These are phyloP conservation scores for Pristionchus exspectatus DNA, from an alignment of 2,888 invertebrate genomes.

Conservation along the genomic window DNA sequence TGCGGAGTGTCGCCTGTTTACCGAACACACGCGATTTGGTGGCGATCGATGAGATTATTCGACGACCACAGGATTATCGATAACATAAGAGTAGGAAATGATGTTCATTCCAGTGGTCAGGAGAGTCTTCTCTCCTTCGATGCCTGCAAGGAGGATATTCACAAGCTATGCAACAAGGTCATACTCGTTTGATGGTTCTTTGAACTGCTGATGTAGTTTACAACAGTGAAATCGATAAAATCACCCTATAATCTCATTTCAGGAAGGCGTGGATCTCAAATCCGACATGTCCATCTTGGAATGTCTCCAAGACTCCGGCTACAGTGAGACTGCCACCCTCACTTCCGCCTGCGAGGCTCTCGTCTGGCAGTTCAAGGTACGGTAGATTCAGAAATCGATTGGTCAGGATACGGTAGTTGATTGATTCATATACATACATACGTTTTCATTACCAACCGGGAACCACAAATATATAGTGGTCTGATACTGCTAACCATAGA, in stretches of 20 bases:
- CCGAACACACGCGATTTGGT: constrained; percentile 33
- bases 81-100: not conserved
- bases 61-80: not conserved
- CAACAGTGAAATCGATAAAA: not conserved
- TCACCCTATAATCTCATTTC: not conserved
- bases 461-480: too few species aligned
- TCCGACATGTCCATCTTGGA: constrained; percentile 77
- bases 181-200: not conserved
- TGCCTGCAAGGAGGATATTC: constrained; percentile 73
- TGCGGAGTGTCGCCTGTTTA: constrained; percentile 10
- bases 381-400: not conserved
- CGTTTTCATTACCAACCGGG: too few species aligned
- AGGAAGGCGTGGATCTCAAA: constrained; percentile 67
- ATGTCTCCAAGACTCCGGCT: constrained; percentile 84
- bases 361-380: constrained; percentile 78
- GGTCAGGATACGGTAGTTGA: not conserved
- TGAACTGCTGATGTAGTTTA: not conserved
- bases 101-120: not conserved
- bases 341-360: constrained; percentile 71
- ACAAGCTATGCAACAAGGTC: constrained; percentile 71
- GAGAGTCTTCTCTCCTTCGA: constrained; percentile 63
- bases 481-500: too few species aligned
- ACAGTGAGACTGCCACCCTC: constrained; percentile 69
- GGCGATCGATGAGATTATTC: constrained; percentile 28
- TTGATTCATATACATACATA: too few species aligned